Evolutionary conservation across 2,888 invertebrate genomes (phyloP), one percentile per base, ranked within the genome.

Genomic region (Drepana falcataria): DNA sequence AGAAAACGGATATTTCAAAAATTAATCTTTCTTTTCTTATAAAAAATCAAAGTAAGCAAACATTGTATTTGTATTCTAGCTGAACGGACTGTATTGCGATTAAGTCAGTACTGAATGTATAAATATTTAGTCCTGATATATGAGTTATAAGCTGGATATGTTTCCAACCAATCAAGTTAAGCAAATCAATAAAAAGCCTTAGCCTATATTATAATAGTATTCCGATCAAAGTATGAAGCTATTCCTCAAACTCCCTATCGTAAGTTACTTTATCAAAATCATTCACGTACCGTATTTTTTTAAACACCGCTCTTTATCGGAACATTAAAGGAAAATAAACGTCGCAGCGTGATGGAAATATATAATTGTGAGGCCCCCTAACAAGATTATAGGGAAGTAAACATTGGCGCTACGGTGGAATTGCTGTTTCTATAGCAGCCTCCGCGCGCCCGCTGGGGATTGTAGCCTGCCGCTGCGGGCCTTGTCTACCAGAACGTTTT

Each of bases 371-470:
- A 49, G 49, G 49, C 49, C 58, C 78, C 75, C 79, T 78, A 79
- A 81, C 81, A 66, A 68, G 80, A 83, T 83, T 85, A 81, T 80
- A 81, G 81, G 70, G 80, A 77, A 86, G 86, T 85, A 88, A 86
- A 88, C 88, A 89, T 73, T 81, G 81, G 79, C 74, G 85, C 88
- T 87, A 87, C 81, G 85, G 81, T 74, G 78, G 72, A 87, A 86
- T 83, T 82, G 85, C 83, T 73, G 83, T 86, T 84, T 82, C 81
- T 78, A 76, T 75, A 67, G 68, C 66, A 65, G 73, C 53, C 62
- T 59, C 64, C 59, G 74, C 61, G 79, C 75, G 73, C 64, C 55
- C 53, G 62, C 68, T 68, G 59, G 71, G 48, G 57, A 60, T 48
- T 59, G 52, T 63, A 37, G 37, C 4, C 5, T 2, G 2, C 21